These are phyloP conservation scores for Helicoverpa assulta DNA, from an alignment of 2,888 invertebrate genomes.

Conservation along the genomic window DNA sequence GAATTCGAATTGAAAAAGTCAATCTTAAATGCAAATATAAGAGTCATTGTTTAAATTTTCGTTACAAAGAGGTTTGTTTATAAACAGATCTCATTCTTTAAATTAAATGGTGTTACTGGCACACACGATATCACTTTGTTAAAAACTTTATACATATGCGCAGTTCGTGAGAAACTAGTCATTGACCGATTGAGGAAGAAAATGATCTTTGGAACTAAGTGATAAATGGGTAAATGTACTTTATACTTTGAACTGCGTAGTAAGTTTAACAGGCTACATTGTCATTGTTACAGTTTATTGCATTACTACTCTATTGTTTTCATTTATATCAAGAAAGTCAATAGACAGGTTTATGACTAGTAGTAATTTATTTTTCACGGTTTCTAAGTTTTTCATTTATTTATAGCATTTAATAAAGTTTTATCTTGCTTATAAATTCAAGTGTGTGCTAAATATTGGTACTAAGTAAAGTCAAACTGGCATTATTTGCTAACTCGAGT, in stretches of 20 bases:
- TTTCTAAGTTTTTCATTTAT: not conserved
- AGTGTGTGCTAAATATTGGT: too few relatives aligned
- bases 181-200: slow-evolving; percentile 40
- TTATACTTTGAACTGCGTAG: slow-evolving; percentile 33
- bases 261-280: slow-evolving; percentile 12
- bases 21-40: not conserved
- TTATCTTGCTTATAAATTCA: not conserved
- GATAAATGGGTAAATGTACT: slow-evolving; percentile 34
- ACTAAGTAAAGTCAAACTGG: not conserved
- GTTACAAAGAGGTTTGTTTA: not conserved
- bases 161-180: slow-evolving; percentile 31
- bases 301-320: not conserved
- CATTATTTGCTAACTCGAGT: not conserved
- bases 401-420: not conserved
- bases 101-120: slow-evolving; percentile 37
- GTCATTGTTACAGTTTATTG: slow-evolving; percentile 31
- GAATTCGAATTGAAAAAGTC: too few relatives aligned
- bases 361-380: not conserved
- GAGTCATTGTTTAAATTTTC: not conserved
- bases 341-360: not conserved
- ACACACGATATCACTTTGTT: slow-evolving; percentile 42
- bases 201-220: slow-evolving; percentile 40
- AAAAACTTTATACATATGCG: slow-evolving; percentile 27
- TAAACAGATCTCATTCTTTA: slow-evolving; percentile 2
- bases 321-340: not conserved